Base-by-base conservation (phyloP, 2,797 vertebrate species). In the Hydrolagus colliei region DNA sequence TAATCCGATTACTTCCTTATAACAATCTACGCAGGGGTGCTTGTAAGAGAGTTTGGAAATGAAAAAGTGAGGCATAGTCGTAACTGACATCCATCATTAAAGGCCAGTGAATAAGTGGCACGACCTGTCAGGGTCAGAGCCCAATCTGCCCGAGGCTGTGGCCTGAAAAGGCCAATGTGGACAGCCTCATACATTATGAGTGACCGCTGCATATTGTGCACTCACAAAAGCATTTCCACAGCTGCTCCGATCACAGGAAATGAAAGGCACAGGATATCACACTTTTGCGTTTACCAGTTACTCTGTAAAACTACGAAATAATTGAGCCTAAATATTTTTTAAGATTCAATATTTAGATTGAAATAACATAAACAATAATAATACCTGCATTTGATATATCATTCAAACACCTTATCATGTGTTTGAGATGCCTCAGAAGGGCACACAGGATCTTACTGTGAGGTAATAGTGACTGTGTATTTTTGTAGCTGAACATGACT, bases 1-100 rank as follows among this genome's bases (percentile, higher is more conserved):
- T 95, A 94, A 95, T 94, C 93, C 92, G 93, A 95, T 95, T 95
- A 95, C 93, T 94, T 95, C 93, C 93, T 94, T 93, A 94, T 94
- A 94, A 94, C 79, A 93, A 93, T 94, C 94, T 91, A 93, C 92
- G 92, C 93, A 93, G 94, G 93, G 93, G 93, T 92, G 90, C 93
- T 94, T 94, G 94, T 93, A 94, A 94, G 92, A 91, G 88, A 91
- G 88, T 89, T 91, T 88, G 91, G 88, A 91, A 91, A 89, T 88
- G 90, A 76, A 90, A 90, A 90, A 90, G 88, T 87, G 87, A 89
- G 91, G 89, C 88, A 90, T 90, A 90, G 89, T 89, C 89, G 90
- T 93, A 94, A 93, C 93, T 93, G 93, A 95, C 92, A 94, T 92
- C 94, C 90, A 92, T 94, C 93, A 94, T 93, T 92, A 89, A 27